Evolutionary conservation across 2,888 invertebrate genomes (phyloP).

Genomic region (Heliconius sara): DNA sequence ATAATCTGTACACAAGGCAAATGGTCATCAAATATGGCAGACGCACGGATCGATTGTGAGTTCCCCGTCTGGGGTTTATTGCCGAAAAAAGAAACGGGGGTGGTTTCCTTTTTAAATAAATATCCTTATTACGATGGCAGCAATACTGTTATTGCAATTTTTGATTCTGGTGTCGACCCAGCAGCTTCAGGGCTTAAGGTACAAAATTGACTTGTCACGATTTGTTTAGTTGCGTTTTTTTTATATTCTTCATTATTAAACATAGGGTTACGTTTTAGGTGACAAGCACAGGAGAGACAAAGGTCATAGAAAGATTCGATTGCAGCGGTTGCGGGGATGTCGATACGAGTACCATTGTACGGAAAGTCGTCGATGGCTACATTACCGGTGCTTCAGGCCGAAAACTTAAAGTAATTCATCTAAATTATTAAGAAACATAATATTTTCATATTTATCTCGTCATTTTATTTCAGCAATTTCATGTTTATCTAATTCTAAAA

Average conservation of each 20-base stretch:
- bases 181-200: slow-evolving; percentile 97
- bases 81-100: slow-evolving; percentile 98
- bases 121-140: slow-evolving; percentile 96
- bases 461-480: slow-evolving; percentile 6
- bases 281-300: slow-evolving; percentile 94
- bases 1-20: slow-evolving; percentile 52
- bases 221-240: slow-evolving; percentile 64
- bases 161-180: slow-evolving; percentile 99
- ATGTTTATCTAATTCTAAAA: slow-evolving; percentile 15
- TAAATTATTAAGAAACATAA: slow-evolving; percentile 20
- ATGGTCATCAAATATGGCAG: slow-evolving; percentile 83
- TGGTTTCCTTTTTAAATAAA: slow-evolving; percentile 92
- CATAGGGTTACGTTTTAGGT: slow-evolving; percentile 81
- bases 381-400: slow-evolving; percentile 95
- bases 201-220: slow-evolving; percentile 80
- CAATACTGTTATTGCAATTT: slow-evolving; percentile 95
- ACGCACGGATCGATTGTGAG: slow-evolving; percentile 84
- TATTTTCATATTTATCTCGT: not conserved
- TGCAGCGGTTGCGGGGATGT: slow-evolving; percentile 99
- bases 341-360: slow-evolving; percentile 88
- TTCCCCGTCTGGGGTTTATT: slow-evolving; percentile 94
- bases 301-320: slow-evolving; percentile 97
- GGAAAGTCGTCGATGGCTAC: slow-evolving; percentile 85
- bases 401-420: slow-evolving; percentile 88
- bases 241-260: slow-evolving; percentile 49